Conservation (phyloP, 2,113 vertebrate species). For the Zosterops japonicus region DNA sequence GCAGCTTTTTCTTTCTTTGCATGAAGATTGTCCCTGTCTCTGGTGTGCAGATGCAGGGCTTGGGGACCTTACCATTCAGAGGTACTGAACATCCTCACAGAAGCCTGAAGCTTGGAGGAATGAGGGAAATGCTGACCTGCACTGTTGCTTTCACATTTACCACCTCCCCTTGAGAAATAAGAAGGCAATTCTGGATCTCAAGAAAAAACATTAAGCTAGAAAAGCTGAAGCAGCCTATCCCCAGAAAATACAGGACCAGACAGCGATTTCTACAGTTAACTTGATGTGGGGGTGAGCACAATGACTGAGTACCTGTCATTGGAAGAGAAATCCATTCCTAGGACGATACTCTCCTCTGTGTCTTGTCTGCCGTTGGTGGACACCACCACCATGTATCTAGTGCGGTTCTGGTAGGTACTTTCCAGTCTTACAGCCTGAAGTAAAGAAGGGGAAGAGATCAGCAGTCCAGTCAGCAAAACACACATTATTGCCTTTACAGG, state of each 20-base stretch:
- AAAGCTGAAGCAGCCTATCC: neutral
- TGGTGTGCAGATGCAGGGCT: neutral
- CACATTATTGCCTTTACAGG: neutral
- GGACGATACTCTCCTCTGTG: conserved; percentile 95
- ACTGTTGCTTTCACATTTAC: neutral
- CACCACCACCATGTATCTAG: conserved; percentile 96
- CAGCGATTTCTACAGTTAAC: neutral
- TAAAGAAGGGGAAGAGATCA: neutral
- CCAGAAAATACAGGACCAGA: neutral
- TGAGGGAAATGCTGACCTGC: neutral
- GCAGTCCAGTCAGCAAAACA: neutral
- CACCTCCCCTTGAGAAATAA: neutral
- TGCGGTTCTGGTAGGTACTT: conserved; percentile 89
- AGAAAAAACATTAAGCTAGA: neutral
- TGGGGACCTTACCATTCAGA: neutral
- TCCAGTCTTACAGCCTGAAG: conserved; percentile 93
- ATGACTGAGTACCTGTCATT: conserved; percentile 83
- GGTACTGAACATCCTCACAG: neutral
- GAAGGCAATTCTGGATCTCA: neutral
- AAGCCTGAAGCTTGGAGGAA: neutral
- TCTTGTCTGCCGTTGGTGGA: conserved; percentile 95
- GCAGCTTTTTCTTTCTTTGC: neutral
- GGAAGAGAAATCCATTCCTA: conserved; percentile 93
- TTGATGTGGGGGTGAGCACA: neutral
- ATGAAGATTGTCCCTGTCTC: neutral